Evolutionary conservation across 2,888 invertebrate species (phyloP).

Genomic region (Drosophila nr. fundita): DNA sequence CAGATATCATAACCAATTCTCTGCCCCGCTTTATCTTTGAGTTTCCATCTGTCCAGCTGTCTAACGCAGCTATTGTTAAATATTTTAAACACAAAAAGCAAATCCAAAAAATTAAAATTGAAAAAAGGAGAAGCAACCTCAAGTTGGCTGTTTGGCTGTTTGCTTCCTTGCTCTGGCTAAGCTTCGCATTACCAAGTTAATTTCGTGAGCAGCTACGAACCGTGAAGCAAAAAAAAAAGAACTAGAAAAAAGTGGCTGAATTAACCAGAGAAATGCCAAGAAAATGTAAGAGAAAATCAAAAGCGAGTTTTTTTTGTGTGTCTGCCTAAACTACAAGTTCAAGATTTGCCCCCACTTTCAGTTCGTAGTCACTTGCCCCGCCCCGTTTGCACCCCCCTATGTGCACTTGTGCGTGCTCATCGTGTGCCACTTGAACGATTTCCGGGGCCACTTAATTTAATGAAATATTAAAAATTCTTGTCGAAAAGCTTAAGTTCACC

Average conservation of each 20-base stretch:
- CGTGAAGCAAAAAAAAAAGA: constrained; percentile 18
- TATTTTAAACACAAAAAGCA: constrained; percentile 39
- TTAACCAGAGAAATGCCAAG: constrained; percentile 76
- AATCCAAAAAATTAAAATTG: constrained; percentile 10
- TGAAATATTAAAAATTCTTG: constrained; percentile 84
- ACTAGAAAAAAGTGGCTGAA: constrained; percentile 51
- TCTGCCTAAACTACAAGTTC: constrained; percentile 61
- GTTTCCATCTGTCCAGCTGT: constrained; percentile 21
- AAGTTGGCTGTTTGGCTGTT: constrained; percentile 4
- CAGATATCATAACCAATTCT: constrained; percentile 34
- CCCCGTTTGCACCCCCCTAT: constrained; percentile 28
- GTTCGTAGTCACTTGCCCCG: not conserved
- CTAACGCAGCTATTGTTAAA: constrained; percentile 46
- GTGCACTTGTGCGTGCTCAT: constrained; percentile 72
- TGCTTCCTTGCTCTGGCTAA: constrained; percentile 35
- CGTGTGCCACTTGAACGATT: constrained; percentile 78
- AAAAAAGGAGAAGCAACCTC: not conserved
- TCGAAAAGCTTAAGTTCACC: constrained; percentile 33
- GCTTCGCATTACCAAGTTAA: constrained; percentile 67
- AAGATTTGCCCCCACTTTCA: constrained; percentile 26
- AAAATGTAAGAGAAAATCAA: constrained; percentile 43
- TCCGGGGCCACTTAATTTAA: constrained; percentile 83
- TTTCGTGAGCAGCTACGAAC: constrained; percentile 55
- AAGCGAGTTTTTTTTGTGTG: constrained; percentile 57
- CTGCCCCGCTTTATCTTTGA: not conserved